Evolutionary conservation across 2,113 vertebrate genomes (phyloP).

Genomic region (Podarcis cretensis): DNA sequence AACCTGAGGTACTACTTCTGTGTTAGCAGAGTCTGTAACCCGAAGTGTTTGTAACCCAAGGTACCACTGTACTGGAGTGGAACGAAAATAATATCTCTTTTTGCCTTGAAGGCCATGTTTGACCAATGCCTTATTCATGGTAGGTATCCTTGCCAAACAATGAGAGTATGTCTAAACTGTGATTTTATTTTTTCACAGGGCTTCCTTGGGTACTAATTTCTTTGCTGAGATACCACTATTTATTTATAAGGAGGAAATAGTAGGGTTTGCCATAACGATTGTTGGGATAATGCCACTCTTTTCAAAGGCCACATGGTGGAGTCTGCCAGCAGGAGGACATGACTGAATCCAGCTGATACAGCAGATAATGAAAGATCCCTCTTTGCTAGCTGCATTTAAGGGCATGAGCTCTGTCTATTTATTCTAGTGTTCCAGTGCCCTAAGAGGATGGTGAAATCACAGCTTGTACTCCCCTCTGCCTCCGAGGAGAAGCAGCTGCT

Average conservation of each 20-base stretch:
- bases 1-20: too few species aligned
- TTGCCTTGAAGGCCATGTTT: not conserved
- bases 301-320: not conserved
- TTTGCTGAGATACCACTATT: not conserved
- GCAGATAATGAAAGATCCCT: not conserved
- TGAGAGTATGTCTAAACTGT: too few species aligned
- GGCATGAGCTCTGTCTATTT: not conserved
- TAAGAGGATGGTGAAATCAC: not conserved
- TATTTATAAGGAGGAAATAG: not conserved
- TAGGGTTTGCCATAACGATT: not conserved
- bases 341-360: not conserved
- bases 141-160: not conserved
- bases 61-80: too few species aligned
- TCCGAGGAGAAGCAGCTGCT: not conserved
- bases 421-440: not conserved
- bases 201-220: not conserved
- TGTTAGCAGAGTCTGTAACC: too few species aligned
- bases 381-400: not conserved
- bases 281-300: not conserved
- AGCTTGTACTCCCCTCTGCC: not conserved
- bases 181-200: not conserved
- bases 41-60: too few species aligned
- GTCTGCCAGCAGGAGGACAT: not conserved
- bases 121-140: not conserved
- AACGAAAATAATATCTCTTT: too few species aligned